Evolutionary conservation across 30 jellyfish, hydroid and myxozoan species (phyloP), one percentile per base, ranked within the genome.

Genomic region (Cassiopea xamachana): DNA sequence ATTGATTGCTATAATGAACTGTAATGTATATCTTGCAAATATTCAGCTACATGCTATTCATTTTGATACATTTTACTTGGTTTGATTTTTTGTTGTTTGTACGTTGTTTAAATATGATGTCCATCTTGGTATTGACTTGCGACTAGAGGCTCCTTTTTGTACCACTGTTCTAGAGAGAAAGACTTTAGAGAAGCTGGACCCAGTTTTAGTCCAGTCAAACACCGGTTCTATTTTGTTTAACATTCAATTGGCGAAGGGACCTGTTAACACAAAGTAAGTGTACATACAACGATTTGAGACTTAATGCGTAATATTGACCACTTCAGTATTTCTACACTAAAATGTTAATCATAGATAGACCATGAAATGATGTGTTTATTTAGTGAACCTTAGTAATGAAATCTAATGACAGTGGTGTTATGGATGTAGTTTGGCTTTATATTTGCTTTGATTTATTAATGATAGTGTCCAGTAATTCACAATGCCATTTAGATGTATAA

Each of bases 101-200:
- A 58, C 69, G 12, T 13, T 58, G 69, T 5, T 58, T n/a, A n/a
- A n/a, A n/a, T n/a, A n/a, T n/a, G n/a, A n/a, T n/a, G n/a, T n/a
- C n/a, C n/a, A n/a, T n/a, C n/a, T n/a, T n/a, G n/a, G n/a, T n/a
- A n/a, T n/a, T n/a, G n/a, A n/a, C n/a, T n/a, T n/a, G n/a, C n/a
- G n/a, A n/a, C n/a, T n/a, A n/a, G n/a, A n/a, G n/a, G n/a, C n/a
- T n/a, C n/a, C n/a, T n/a, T n/a, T n/a, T n/a, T n/a, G n/a, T n/a
- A n/a, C n/a, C n/a, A n/a, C n/a, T n/a, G n/a, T n/a, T 62, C 6
- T 87, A 91, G 97, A 91, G 76, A 84, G 97, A 8, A 84, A 69
- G 58, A 70, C 87, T 2, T 64, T 91, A 80, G 79, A 72, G 69
- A 91, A 74, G 80, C 50, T 91, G 55, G 91, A 91, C 82, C 39